Percentiles rank a stretch among this genome's conserved stretches.
phyloP scores from a whole-genome alignment of 2,113 vertebrate genomes.

The Ancistrus triradiatus region DNA sequence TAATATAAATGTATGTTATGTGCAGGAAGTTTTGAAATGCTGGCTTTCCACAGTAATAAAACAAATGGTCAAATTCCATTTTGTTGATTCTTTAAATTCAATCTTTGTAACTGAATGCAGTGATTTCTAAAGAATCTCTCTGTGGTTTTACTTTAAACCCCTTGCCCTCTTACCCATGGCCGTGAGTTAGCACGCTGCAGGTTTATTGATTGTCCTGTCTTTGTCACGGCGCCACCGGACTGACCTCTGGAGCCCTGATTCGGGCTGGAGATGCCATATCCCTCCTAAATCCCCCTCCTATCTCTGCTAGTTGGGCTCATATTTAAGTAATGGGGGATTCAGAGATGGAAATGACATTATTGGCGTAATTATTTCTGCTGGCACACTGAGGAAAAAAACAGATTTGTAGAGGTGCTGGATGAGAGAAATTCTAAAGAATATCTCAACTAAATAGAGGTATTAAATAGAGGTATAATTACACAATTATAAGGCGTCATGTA shows the following conservation, averaged over 20 bases:
- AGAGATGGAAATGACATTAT: conserved; percentile 11
- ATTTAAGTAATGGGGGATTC: conserved; percentile 3
- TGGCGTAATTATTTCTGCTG: conserved; percentile 20
- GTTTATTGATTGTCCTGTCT: conserved; percentile 31
- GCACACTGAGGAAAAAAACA: conserved; percentile 7
- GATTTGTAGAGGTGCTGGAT: conserved; percentile 3
- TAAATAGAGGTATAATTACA: too few relatives aligned
- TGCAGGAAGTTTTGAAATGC: too few relatives aligned
- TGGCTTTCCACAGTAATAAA: too few relatives aligned
- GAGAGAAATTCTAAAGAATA: too few relatives aligned
- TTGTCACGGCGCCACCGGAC: conserved; percentile 20
- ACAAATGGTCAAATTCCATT: too few relatives aligned
- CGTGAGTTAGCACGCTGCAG: background rate
- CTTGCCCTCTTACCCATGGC: background rate
- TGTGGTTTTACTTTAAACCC: too few relatives aligned
- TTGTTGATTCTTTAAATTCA: too few relatives aligned
- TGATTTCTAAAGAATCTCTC: too few relatives aligned
- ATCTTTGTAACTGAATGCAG: too few relatives aligned
- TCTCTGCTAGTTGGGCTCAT: conserved; percentile 9
- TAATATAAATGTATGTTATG: too few relatives aligned
- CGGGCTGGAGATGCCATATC: conserved; percentile 6
- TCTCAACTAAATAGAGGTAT: too few relatives aligned
- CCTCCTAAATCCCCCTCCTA: conserved; percentile 21
- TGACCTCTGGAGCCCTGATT: conserved; percentile 27
- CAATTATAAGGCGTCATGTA: too few relatives aligned